phyloP scores from a whole-genome alignment of 2,797 vertebrate species.

The Pipistrellus pipistrellus region DNA sequence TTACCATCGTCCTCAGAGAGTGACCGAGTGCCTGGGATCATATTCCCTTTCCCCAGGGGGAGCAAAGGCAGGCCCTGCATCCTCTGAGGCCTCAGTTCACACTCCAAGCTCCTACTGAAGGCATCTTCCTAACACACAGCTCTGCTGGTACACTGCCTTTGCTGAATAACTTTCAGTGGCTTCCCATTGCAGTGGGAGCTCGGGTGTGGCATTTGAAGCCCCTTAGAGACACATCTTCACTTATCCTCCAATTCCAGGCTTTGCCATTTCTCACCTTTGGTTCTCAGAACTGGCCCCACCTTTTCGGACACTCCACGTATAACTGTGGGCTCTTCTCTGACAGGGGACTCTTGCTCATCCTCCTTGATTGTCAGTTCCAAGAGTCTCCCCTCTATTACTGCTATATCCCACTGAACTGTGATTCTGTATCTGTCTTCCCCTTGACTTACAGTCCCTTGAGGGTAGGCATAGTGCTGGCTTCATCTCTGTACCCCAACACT shows the following conservation, averaged over 20 bases:
- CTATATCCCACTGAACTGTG: neutral
- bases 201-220: neutral
- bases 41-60: neutral
- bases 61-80: neutral
- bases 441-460: neutral
- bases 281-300: neutral
- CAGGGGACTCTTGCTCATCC: neutral
- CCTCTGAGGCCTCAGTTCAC: too few relatives aligned
- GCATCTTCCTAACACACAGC: neutral
- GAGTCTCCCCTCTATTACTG: neutral
- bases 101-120: neutral
- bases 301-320: neutral
- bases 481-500: neutral
- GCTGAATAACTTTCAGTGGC: neutral
- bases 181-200: neutral
- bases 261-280: neutral
- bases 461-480: neutral
- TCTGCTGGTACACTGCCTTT: neutral
- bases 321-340: neutral
- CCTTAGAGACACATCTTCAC: neutral
- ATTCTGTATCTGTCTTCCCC: neutral
- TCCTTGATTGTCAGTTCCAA: neutral
- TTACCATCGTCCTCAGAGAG: neutral
- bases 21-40: neutral
- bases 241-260: neutral